phyloP scores from a whole-genome alignment of 1,140 invertebrate genomes.

The Geopemphigus sp. region DNA sequence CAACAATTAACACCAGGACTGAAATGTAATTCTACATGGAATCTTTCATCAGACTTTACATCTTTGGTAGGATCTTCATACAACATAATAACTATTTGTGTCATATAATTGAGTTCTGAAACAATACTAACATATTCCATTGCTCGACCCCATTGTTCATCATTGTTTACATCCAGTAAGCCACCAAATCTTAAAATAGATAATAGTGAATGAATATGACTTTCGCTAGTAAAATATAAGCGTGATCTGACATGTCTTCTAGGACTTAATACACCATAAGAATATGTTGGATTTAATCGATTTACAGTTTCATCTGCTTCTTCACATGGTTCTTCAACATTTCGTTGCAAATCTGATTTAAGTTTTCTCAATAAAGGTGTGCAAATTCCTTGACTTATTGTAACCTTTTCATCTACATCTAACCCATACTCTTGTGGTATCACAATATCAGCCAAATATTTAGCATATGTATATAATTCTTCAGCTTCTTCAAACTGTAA shows the following conservation, averaged over 20 bases:
- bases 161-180: constrained; percentile 79
- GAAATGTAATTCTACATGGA: constrained; percentile 96
- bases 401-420: constrained; percentile 90
- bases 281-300: constrained; percentile 93
- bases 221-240: constrained; percentile 98
- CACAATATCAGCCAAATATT: constrained; percentile 95
- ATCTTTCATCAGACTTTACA: constrained; percentile 81
- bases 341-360: constrained; percentile 88
- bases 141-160: constrained; percentile 96
- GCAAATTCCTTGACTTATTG: constrained; percentile 96
- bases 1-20: constrained; percentile 96
- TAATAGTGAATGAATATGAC: constrained; percentile 96
- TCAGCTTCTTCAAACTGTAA: constrained; percentile 91
- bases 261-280: constrained; percentile 96
- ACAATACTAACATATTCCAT: constrained; percentile 98
- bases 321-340: constrained; percentile 70
- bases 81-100: constrained; percentile 98
- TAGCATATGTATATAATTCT: constrained; percentile 91
- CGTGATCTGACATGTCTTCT: constrained; percentile 94
- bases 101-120: constrained; percentile 98
- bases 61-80: constrained; percentile 98
- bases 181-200: constrained; percentile 94
- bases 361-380: constrained; percentile 96
- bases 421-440: constrained; percentile 99
- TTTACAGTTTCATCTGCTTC: constrained; percentile 82